Conservation (phyloP, 2,797 vertebrate genomes). For the Acipenser ruthenus region DNA sequence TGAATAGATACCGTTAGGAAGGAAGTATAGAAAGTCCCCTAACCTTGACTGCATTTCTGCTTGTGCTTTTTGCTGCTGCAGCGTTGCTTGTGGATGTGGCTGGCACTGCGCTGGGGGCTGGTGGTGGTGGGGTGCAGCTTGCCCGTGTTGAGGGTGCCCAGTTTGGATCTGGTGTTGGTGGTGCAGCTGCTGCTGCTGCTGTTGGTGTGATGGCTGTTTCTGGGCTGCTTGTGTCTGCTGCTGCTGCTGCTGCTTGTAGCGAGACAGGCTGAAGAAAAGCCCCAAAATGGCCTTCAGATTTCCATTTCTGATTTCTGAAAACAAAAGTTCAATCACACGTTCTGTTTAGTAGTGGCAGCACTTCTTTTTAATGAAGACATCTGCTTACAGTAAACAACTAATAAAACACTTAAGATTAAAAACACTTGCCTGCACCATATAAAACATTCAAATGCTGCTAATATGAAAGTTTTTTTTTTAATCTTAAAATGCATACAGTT, state of each 20-base stretch:
- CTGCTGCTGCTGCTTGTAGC: slow-evolving; percentile 90
- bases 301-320: slow-evolving; percentile 93
- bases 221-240: slow-evolving; percentile 54
- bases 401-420: no score
- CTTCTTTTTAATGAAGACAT: no score
- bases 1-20: no score
- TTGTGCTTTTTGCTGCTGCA: slow-evolving; percentile 74
- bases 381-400: no score
- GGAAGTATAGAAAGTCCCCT: no score
- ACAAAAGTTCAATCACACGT: slow-evolving; percentile 24
- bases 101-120: slow-evolving; percentile 38
- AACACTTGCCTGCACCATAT: no score
- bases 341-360: no score
- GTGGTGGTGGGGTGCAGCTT: slow-evolving; percentile 11
- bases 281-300: slow-evolving; percentile 96
- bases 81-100: slow-evolving; percentile 42
- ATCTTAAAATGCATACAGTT: no score
- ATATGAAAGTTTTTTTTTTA: no score
- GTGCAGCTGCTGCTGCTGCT: slow-evolving; percentile 32
- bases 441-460: no score
- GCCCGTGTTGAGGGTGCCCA: slow-evolving; percentile 44
- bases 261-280: slow-evolving; percentile 94
- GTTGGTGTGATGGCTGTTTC: slow-evolving; percentile 31
- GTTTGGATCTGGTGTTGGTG: slow-evolving; percentile 29
- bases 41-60: slow-evolving; percentile 98